Base-by-base conservation (phyloP, 2,797 vertebrate species). In the Gouania willdenowi region DNA sequence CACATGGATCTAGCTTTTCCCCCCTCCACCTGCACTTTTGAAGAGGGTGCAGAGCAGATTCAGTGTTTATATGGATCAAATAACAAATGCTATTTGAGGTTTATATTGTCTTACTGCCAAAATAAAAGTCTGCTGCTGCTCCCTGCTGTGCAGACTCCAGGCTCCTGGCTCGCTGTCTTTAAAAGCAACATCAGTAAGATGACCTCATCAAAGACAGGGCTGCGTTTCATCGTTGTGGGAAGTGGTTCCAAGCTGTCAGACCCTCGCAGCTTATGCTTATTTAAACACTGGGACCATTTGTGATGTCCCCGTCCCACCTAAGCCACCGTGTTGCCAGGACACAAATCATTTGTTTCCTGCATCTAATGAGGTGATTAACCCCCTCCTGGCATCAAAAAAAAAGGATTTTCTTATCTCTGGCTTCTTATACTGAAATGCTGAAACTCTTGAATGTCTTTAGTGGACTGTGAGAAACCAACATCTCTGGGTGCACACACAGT, bases 171-270 rank as follows among this genome's bases (percentile, higher is more conserved):
- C 35, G 67, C 57, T 77, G 66, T 46, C 5, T n/a, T 46, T 34
- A 30, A 14, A 53, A 39, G 40, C 28, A 12, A 50, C 51, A 59
- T 59, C 58, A 78, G 44, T 43, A 57, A 64, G 38, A 30, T 8
- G 20, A 59, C 45, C 29, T 31, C 56, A 47, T 71, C 68, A 71
- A 67, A 79, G 46, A 14, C 47, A 23, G 24, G 48, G 10, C 53
- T 51, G 22, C 26, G 42, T 49, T 45, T 65, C 10, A 39, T 22
- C 11, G 41, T 31, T 11, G 41, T 31, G 28, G 26, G 43, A 24
- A 60, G 41, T 41, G 52, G 66, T 75, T 75, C 36, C 61, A 82
- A 71, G 64, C 40, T 62, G 64, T 56, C 49, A 20, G 47, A 44
- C 40, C 50, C 22, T 52, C 41, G 32, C 48, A 26, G 39, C 56